Evolutionary conservation across 1,140 invertebrate species (phyloP).

Genomic region (Drosophila cardini): DNA sequence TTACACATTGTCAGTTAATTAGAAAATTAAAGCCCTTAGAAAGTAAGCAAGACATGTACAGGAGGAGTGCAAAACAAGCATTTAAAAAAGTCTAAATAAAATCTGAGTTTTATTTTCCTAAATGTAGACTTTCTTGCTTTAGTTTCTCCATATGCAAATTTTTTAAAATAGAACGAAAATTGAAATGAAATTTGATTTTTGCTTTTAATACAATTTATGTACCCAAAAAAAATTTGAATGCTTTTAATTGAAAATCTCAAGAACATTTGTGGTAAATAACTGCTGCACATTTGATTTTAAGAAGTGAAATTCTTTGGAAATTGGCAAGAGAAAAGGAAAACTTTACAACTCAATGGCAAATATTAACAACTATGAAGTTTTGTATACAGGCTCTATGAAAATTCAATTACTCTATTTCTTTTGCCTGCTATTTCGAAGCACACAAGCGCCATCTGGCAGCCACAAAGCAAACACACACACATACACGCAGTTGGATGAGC

Average conservation of each 20-base stretch:
- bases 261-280: not conserved
- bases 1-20: slow-evolving; percentile 43
- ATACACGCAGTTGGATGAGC: slow-evolving; percentile 6
- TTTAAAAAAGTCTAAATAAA: no score
- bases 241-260: no score
- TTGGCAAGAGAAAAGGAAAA: not conserved
- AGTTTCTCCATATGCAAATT: no score
- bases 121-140: no score
- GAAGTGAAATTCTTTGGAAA: not conserved
- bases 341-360: slow-evolving; percentile 21
- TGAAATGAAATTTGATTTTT: no score
- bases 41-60: not conserved
- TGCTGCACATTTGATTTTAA: not conserved
- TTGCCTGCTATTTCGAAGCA: slow-evolving; percentile 15
- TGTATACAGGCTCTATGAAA: slow-evolving; percentile 57
- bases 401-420: slow-evolving; percentile 78
- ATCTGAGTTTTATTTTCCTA: no score
- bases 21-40: slow-evolving; percentile 16
- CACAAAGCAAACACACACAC: slow-evolving; percentile 55
- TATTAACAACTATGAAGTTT: slow-evolving; percentile 34
- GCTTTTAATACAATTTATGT: no score
- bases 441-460: slow-evolving; percentile 55
- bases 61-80: no score
- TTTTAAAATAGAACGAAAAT: no score
- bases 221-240: no score